Evolutionary conservation across 2,888 invertebrate species (phyloP), one percentile per base, ranked within the genome.

Genomic region (Aricia artaxerxes): DNA sequence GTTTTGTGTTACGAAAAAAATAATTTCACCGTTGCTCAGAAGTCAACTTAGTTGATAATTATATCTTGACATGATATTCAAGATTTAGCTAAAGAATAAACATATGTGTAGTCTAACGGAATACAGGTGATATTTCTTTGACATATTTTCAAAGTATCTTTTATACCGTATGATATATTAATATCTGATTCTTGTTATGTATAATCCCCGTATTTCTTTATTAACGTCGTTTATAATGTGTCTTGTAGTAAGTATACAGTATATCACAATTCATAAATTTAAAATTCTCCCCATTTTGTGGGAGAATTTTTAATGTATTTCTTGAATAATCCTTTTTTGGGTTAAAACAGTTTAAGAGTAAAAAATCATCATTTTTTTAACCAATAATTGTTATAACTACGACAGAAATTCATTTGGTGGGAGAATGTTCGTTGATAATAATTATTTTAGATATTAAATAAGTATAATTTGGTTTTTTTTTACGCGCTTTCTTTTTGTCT

Each of bases 21-120:
- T 61, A 24, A 61, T 61, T 61, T 61, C 60, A 61, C 11, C 7
- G 60, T 61, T 60, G 60, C n/a, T 0, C 5, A 57, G 16, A 61
- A n/a, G 60, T 61, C 57, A 60, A 60, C 57, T 60, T 57, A 16
- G 5, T 61, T 61, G 7, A n/a, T 61, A 7, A 61, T 61, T 61
- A 61, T 61, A n/a, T 24, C 60, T n/a, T 61, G 7, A 2, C 60
- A 24, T 5, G 60, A 61, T 6, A 61, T n/a, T n/a, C 7, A 24
- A 6, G n/a, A 61, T 61, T n/a, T 61, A 24, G 60, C n/a, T 61
- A n/a, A 61, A n/a, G 60, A 61, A 61, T n/a, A n/a, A 61, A n/a
- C n/a, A 24, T n/a, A 24, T 61, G 6, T 61, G 6, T 61, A 24
- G 2, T n/a, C 6, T 6, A 24, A n/a, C n/a, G 60, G 60, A n/a